phyloP scores from a whole-genome alignment of 2,888 invertebrate species.

The Odontocolon sp. region DNA sequence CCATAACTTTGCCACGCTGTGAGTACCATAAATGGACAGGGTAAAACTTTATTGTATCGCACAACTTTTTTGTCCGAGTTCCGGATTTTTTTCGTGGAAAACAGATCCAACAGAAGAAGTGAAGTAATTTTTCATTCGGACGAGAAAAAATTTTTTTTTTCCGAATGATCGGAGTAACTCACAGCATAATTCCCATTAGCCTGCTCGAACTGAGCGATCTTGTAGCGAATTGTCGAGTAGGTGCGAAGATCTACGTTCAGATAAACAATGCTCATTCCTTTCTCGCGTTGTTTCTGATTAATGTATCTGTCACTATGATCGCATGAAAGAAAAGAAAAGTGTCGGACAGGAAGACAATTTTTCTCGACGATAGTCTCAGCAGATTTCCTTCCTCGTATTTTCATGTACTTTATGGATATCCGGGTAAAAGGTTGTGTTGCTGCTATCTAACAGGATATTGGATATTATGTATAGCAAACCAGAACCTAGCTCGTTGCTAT shows the following conservation, averaged over 20 bases:
- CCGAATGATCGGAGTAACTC: no score
- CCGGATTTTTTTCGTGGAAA: not conserved
- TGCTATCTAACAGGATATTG: no score
- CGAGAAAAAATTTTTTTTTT: not conserved
- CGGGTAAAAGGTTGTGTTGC: no score
- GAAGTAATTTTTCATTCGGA: not conserved
- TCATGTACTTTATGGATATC: not conserved
- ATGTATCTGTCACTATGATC: slow-evolving; percentile 11
- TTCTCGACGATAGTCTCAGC: not conserved
- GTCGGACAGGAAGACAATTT: not conserved
- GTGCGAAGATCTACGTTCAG: not conserved
- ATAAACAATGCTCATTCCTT: not conserved
- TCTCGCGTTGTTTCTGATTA: not conserved
- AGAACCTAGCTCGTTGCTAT: no score
- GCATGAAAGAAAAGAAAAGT: not conserved
- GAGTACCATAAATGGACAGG: no score
- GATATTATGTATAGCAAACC: no score
- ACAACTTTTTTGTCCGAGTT: not conserved
- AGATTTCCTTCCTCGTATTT: no score
- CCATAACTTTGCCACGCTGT: no score
- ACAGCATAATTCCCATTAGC: no score
- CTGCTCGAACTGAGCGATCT: no score
- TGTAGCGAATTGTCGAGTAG: no score
- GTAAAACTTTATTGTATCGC: no score
- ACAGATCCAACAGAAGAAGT: not conserved